These are phyloP conservation scores for Lasius fuliginosus DNA, from an alignment of 2,888 invertebrate species.

Conservation along the genomic window DNA sequence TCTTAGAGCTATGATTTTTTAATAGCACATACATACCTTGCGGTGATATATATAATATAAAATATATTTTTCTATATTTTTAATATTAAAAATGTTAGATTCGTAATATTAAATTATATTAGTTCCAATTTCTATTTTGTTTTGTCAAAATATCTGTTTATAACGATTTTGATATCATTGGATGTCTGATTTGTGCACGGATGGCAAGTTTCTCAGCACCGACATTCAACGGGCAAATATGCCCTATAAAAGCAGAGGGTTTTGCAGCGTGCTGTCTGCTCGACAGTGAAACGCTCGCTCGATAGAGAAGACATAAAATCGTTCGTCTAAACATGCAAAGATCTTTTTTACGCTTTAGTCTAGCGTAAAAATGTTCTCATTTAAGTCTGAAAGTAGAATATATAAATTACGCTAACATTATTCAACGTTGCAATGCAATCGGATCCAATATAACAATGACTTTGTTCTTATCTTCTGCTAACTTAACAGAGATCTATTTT, in stretches of 20 bases:
- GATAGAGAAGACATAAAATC: conserved; percentile 49
- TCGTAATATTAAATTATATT: not conserved
- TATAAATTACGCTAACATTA: not conserved
- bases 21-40: not conserved
- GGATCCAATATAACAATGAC: not conserved
- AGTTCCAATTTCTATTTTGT: not conserved
- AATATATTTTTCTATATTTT: not conserved
- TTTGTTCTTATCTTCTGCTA: conserved; percentile 21
- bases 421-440: not conserved
- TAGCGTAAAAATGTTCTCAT: not conserved
- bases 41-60: not conserved
- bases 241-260: conserved; percentile 11
- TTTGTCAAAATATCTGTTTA: not conserved
- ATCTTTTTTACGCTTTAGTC: not conserved
- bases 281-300: conserved; percentile 50
- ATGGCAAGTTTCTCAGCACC: conserved; percentile 14
- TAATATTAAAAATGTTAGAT: not conserved
- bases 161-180: not conserved
- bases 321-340: not conserved
- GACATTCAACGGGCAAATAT: not conserved
- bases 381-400: not conserved
- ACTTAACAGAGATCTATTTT: conserved; percentile 8
- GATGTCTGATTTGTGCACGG: conserved; percentile 23
- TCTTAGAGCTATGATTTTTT: not conserved
- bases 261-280: conserved; percentile 35